Base-by-base conservation (phyloP, 1,140 invertebrate species). In the Colletes gigas region DNA sequence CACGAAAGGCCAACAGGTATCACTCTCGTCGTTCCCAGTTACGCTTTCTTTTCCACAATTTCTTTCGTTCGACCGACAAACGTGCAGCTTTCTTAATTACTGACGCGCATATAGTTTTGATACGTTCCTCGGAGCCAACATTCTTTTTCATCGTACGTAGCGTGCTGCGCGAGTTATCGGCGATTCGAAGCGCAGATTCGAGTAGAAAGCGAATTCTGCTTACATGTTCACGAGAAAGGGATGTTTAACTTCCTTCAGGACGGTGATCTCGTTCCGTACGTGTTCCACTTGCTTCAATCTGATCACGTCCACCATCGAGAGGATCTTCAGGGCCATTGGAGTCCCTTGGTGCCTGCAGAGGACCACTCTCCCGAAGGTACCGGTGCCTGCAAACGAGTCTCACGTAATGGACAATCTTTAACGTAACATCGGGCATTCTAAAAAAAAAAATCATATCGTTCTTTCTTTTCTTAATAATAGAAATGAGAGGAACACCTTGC, bases 161-260 rank as follows among this genome's bases (percentile, higher is more conserved):
- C 14, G 65, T 72, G 47, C 39, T n/a, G 15, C 0, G n/a, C 69
- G 73, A 60, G 57, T 19, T 19, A 9, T 9, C 6, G 6, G 44
- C 5, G 44, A 44, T n/a, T 54, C 19, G n/a, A n/a, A 52, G 8
- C 5, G 44, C 10, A 14, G 39, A 14, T 50, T 21, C 30, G 54
- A 75, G 50, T 9, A 50, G 44, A 75, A 73, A 65, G 57, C 52
- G 52, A 44, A 57, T 52, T 50, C 65, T 72, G 63, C 97, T 97
- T 95, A 99, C 98, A 99, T 94, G 91, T 97, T 97, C 44, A 99
- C 97, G 82, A 99, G 97, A 93, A 99, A 99, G 72, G 98, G 98
- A 95, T 99, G 98, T 83, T 96, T 95, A 70, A 99, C 96, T 93
- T 97, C 96, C 79, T 96, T 94, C 65, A 99, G 94, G 85, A 99